These are phyloP conservation scores for Phania funesta DNA, from an alignment of 2,888 invertebrate genomes.

Conservation along the genomic window DNA sequence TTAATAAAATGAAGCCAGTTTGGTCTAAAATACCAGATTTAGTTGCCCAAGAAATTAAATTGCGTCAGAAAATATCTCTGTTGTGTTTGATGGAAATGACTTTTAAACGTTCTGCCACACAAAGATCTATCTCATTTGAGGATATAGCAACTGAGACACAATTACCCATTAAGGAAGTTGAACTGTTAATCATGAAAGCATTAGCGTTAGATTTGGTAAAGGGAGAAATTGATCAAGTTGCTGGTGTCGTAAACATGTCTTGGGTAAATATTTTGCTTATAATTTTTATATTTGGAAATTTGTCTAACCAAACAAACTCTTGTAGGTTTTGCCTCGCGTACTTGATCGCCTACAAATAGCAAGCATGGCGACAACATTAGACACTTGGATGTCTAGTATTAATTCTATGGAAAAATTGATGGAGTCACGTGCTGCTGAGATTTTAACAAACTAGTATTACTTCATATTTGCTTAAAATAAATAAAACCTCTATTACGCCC, in stretches of 20 bases:
- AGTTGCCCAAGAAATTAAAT: slow-evolving; percentile 88
- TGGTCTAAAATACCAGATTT: slow-evolving; percentile 93
- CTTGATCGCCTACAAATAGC: slow-evolving; percentile 82
- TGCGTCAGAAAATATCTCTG: slow-evolving; percentile 96
- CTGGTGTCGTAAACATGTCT: slow-evolving; percentile 84
- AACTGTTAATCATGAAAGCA: slow-evolving; percentile 98
- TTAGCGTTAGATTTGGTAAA: slow-evolving; percentile 95
- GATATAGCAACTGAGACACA: slow-evolving; percentile 94
- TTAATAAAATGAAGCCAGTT: slow-evolving; percentile 84
- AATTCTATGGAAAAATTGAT: slow-evolving; percentile 80
- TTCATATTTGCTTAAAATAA: neutral
- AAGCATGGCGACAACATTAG: slow-evolving; percentile 79
- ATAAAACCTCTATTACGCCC: too few relatives aligned
- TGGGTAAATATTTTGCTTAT: slow-evolving; percentile 82
- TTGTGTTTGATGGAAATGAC: slow-evolving; percentile 99
- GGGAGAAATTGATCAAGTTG: slow-evolving; percentile 97
- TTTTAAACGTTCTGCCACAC: slow-evolving; percentile 94
- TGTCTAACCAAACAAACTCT: neutral
- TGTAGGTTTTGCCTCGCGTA: slow-evolving; percentile 85
- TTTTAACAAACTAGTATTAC: slow-evolving; percentile 78
- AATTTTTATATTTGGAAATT: neutral
- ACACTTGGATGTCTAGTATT: slow-evolving; percentile 80
- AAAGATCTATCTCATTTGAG: slow-evolving; percentile 91
- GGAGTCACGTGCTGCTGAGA: slow-evolving; percentile 80
- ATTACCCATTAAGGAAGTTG: slow-evolving; percentile 92